These are phyloP conservation scores for Erinaceus europaeus DNA, from an alignment of 2,113 vertebrate species.

Conservation along the genomic window DNA sequence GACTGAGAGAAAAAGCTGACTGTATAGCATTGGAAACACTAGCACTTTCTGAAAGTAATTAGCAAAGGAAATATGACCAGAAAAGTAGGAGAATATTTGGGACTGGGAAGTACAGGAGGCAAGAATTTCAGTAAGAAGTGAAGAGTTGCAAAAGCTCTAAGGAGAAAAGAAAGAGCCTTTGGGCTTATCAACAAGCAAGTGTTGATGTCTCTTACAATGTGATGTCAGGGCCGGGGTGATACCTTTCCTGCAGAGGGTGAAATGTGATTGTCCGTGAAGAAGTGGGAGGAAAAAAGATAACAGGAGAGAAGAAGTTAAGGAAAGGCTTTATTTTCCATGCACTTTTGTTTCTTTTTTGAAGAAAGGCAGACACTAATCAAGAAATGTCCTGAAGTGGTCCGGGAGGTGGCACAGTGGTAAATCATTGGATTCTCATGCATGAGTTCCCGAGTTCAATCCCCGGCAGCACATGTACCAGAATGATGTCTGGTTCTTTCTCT, in stretches of 20 bases:
- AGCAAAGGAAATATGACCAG: neutral
- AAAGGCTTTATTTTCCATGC: neutral
- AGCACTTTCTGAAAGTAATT: neutral
- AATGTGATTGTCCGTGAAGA: neutral
- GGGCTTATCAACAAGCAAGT: neutral
- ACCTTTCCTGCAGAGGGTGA: neutral
- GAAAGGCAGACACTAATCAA: neutral
- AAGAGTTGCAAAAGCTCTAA: neutral
- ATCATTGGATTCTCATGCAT: too few relatives aligned
- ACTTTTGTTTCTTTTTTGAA: neutral
- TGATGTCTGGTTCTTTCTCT: too few relatives aligned
- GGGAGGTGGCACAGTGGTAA: too few relatives aligned
- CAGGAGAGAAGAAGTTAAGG: neutral
- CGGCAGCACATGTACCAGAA: too few relatives aligned
- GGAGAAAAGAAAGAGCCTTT: neutral
- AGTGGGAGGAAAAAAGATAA: neutral
- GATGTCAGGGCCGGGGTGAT: neutral
- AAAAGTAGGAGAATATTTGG: neutral
- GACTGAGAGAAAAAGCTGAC: neutral
- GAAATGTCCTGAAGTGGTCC: too few relatives aligned
- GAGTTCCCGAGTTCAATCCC: too few relatives aligned
- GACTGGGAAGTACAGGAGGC: neutral
- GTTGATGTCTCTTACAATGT: neutral
- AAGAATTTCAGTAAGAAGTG: neutral
- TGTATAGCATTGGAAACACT: neutral